A percentile compares a stretch with the other conserved stretches of the same genome.
Evolutionary conservation across 2,797 vertebrate species (phyloP).

Genomic region (Phaenicophaeus curvirostris): DNA sequence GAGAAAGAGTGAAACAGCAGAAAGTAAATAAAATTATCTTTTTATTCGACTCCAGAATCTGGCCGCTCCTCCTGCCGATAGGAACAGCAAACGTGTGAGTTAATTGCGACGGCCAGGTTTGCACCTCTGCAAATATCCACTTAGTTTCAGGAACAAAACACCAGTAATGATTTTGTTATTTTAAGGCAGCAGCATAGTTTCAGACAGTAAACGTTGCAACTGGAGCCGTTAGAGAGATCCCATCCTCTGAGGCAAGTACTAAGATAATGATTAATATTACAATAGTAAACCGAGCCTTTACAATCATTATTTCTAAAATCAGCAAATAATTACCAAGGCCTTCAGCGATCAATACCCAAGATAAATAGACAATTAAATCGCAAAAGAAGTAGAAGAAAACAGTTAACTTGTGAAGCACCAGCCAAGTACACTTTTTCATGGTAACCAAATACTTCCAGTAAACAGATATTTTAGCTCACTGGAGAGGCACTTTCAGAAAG

Average conservation of each 20-base stretch:
- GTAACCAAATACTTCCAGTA: slow-evolving; percentile 67
- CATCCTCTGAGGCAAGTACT: neutral
- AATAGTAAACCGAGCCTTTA: neutral
- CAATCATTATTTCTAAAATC: slow-evolving; percentile 34
- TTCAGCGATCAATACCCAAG: slow-evolving; percentile 42
- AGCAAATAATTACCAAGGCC: slow-evolving; percentile 56
- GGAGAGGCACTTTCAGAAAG: slow-evolving; percentile 58
- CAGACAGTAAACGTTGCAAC: neutral
- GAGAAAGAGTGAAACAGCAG: neutral
- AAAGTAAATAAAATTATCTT: neutral
- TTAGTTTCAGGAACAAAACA: neutral
- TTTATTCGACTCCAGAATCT: neutral
- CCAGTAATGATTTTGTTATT: slow-evolving; percentile 25
- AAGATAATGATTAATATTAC: slow-evolving; percentile 41
- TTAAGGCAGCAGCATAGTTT: neutral
- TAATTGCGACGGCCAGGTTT: neutral
- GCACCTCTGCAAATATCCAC: neutral
- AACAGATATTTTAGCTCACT: slow-evolving; percentile 62
- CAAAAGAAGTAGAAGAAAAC: slow-evolving; percentile 56
- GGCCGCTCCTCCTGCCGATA: neutral
- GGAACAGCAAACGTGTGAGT: neutral
- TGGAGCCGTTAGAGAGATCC: neutral
- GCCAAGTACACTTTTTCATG: slow-evolving; percentile 44
- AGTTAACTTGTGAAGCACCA: slow-evolving; percentile 45
- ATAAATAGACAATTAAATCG: slow-evolving; percentile 52